Conservation (phyloP, 2,113 vertebrate species). For the Psittacara wagleri region DNA sequence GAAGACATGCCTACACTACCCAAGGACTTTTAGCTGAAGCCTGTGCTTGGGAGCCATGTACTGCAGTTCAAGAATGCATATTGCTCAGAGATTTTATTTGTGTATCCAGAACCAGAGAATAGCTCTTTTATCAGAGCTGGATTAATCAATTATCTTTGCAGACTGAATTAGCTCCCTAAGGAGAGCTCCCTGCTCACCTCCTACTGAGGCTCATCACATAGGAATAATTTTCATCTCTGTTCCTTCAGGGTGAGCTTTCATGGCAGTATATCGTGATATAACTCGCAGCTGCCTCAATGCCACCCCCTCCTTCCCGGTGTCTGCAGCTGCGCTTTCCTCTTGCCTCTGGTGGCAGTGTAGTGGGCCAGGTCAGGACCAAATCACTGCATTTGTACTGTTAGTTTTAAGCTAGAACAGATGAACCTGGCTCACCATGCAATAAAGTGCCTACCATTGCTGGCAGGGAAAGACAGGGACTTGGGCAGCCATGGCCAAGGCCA, state of each 20-base stretch:
- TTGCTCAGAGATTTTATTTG: not conserved
- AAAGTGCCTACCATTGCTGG: not conserved
- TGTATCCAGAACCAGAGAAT: not conserved
- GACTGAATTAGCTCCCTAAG: not conserved
- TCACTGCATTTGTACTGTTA: not conserved
- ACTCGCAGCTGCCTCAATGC: not conserved
- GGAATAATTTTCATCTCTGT: not conserved
- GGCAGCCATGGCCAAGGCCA: not conserved
- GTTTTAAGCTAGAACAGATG: not conserved
- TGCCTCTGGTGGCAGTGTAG: not conserved
- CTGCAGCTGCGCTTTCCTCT: not conserved
- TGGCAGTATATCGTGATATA: not conserved
- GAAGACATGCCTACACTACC: not conserved
- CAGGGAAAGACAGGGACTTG: not conserved
- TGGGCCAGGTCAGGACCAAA: not conserved
- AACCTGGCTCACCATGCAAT: not conserved
- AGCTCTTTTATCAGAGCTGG: not conserved
- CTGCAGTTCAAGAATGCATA: not conserved
- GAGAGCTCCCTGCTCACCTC: not conserved
- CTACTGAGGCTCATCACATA: not conserved
- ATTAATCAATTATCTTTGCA: not conserved
- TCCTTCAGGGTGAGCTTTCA: not conserved
- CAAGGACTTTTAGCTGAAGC: not conserved
- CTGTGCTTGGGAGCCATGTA: not conserved
- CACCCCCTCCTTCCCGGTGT: accelerated